These are phyloP conservation scores for Amaurobius ferox DNA, from an alignment of 2,888 invertebrate genomes.

Conservation along the genomic window DNA sequence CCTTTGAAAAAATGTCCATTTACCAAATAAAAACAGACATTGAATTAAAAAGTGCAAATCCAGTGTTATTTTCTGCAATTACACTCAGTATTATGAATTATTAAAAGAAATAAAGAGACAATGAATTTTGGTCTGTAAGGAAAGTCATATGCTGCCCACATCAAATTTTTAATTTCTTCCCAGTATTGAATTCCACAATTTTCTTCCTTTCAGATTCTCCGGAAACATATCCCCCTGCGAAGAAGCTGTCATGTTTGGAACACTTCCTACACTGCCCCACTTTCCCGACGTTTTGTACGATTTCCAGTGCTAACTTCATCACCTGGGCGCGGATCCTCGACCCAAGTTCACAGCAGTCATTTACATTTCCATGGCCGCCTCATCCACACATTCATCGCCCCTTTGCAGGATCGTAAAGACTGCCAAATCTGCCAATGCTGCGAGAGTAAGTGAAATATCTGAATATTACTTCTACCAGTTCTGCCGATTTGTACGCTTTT, in stretches of 20 bases:
- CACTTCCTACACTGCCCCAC: slow-evolving; percentile 87
- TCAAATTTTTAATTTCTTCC: no score
- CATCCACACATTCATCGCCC: slow-evolving; percentile 82
- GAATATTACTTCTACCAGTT: no score
- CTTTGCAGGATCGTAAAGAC: slow-evolving; percentile 91
- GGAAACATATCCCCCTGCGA: slow-evolving; percentile 87
- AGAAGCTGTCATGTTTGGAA: slow-evolving; percentile 93
- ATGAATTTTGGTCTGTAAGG: no score
- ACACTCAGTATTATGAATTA: no score
- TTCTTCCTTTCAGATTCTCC: slow-evolving; percentile 89
- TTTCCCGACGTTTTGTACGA: slow-evolving; percentile 88
- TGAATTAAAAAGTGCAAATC: no score
- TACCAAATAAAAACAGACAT: no score
- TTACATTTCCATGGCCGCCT: slow-evolving; percentile 82
- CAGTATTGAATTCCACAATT: no score
- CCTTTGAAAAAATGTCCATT: no score
- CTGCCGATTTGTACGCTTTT: no score
- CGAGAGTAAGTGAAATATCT: slow-evolving; percentile 90
- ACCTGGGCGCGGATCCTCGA: slow-evolving; percentile 71
- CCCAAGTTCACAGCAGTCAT: slow-evolving; percentile 85
- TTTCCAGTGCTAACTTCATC: slow-evolving; percentile 83
- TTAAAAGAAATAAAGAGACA: no score
- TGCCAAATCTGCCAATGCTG: slow-evolving; percentile 89
- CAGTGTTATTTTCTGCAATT: no score
- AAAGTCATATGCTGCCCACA: no score